Conservation (phyloP, 2,797 vertebrate genomes). For the Pteronotus mesoamericanus region DNA sequence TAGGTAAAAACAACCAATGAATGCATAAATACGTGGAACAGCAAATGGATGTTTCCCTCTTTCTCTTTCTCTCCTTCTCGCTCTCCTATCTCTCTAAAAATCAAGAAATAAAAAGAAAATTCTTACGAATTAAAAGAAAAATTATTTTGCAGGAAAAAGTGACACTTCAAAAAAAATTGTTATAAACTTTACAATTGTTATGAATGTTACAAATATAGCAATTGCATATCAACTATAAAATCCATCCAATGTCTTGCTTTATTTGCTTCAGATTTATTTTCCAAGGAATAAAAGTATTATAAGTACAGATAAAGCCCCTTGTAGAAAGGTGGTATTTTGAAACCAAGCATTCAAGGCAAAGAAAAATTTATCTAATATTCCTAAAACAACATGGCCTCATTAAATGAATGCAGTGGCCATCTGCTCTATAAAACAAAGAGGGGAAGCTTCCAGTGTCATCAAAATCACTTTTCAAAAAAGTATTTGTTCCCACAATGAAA, state of each 20-base stretch:
- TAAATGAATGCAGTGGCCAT: not conserved
- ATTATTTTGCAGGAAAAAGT: not conserved
- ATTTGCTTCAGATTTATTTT: not conserved
- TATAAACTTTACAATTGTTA: not conserved
- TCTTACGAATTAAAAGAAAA: no score
- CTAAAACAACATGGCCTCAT: not conserved
- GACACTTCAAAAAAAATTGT: not conserved
- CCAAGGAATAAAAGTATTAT: not conserved
- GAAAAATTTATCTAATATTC: not conserved
- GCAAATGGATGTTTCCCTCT: no score
- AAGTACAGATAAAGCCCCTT: not conserved
- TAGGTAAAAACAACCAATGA: no score
- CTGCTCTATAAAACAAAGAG: not conserved
- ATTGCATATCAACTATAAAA: not conserved
- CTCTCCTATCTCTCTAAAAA: no score
- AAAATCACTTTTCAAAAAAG: slow-evolving; percentile 9
- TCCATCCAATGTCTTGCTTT: not conserved
- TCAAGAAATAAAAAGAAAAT: no score
- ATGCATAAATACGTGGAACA: no score
- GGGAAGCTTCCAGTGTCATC: not conserved
- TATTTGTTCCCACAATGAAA: not conserved
- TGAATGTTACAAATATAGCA: not conserved
- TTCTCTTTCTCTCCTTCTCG: no score
- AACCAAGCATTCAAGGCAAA: not conserved
- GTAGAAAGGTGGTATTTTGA: not conserved